A percentile compares a stretch with the other conserved stretches of the same genome.
These are phyloP conservation scores for Phenacoccus solenopsis DNA, from an alignment of 1,140 invertebrate species.

Conservation along the genomic window DNA sequence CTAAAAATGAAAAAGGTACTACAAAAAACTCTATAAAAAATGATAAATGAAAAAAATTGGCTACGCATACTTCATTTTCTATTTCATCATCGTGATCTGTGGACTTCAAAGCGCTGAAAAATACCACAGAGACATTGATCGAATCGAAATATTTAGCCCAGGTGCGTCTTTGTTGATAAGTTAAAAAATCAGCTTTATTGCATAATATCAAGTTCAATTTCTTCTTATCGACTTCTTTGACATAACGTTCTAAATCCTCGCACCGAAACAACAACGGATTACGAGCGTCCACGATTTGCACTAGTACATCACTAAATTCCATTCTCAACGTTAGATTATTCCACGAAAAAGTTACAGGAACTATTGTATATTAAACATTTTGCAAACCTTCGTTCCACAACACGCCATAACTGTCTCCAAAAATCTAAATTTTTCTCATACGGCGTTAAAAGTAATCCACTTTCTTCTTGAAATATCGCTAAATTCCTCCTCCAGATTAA, in stretches of 20 bases:
- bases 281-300: conserved; percentile 93
- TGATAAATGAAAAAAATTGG: background rate
- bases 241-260: conserved; percentile 87
- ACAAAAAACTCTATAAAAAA: background rate
- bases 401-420: conserved; percentile 97
- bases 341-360: too few species aligned
- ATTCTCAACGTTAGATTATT: conserved; percentile 9
- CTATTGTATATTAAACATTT: conserved; percentile 13
- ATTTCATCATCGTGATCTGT: conserved; percentile 34
- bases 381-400: conserved; percentile 68
- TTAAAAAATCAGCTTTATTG: conserved; percentile 95
- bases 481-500: conserved; percentile 76
- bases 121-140: conserved; percentile 51
- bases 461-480: conserved; percentile 61
- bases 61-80: background rate
- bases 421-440: conserved; percentile 98
- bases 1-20: conserved; percentile 5
- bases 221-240: conserved; percentile 61
- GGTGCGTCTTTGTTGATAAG: conserved; percentile 55
- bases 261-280: conserved; percentile 92
- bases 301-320: conserved; percentile 72
- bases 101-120: conserved; percentile 65
- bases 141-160: conserved; percentile 84
- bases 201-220: conserved; percentile 78
- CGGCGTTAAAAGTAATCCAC: conserved; percentile 77